Evolutionary conservation across 2,797 vertebrate genomes (phyloP).

Genomic region (Peromyscus aztecus): DNA sequence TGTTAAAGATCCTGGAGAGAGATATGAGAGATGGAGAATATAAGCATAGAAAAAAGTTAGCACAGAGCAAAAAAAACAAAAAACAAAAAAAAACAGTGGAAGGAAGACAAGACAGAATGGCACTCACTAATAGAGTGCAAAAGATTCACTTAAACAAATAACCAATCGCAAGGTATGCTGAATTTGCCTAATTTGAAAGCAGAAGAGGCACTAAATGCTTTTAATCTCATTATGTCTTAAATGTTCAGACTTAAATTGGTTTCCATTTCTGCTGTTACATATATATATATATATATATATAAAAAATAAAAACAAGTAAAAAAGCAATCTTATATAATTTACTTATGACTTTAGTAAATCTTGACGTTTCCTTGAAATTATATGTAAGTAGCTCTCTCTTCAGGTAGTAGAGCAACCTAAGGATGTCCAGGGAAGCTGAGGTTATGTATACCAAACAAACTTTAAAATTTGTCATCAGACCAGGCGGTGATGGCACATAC

Average conservation of each 20-base stretch:
- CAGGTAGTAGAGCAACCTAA: background rate
- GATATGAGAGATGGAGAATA: background rate
- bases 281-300: too few species aligned
- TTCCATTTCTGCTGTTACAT: background rate
- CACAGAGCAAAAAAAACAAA: background rate
- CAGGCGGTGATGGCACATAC: too few species aligned
- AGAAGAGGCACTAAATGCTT: background rate
- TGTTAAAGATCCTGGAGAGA: background rate
- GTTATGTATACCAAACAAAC: background rate
- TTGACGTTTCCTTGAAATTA: background rate
- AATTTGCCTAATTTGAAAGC: too few species aligned
- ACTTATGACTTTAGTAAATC: background rate
- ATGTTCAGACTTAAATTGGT: background rate
- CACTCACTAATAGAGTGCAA: background rate
- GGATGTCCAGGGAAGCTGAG: background rate
- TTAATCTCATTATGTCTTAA: background rate
- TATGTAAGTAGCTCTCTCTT: background rate
- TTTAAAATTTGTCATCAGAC: background rate
- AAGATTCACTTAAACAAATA: background rate
- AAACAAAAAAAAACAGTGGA: too few species aligned
- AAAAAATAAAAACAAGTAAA: background rate
- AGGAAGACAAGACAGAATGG: background rate
- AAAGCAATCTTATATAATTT: background rate
- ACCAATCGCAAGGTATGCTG: background rate
- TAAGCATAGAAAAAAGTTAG: background rate